Evolutionary conservation across 1,140 invertebrate genomes (phyloP), one percentile per base, ranked within the genome.

Genomic region (Parapsyche elsis): DNA sequence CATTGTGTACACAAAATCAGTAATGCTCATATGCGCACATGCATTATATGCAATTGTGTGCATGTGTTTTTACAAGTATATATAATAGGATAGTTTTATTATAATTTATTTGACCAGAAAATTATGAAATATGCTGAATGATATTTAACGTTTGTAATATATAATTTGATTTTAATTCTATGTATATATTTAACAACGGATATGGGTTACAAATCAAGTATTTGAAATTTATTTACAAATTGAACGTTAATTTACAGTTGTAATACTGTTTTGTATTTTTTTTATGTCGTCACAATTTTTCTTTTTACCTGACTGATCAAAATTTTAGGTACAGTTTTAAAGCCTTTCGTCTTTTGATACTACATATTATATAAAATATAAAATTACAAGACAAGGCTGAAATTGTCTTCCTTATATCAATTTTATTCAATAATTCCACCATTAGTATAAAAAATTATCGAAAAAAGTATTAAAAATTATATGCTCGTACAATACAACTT

Each of bases 21-120:
- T 67, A 67, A 67, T 67, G 21, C 16, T 19, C 21, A 19, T 67
- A 26, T 26, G 12, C 64, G 14, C 64, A 24, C 23, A 26, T 67
- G 19, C 21, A 67, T 30, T 23, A 24, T 53, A 53, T 53, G 16
- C 49, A 16, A 23, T 26, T 67, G 64, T 67, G 64, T 26, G 24
- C 10, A 67, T 67, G 14, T 67, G 23, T 67, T 67, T 67, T 67
- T 67, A 67, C 24, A 67, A 26, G 24, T 67, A 67, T 67, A 53
- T 16, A 26, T 67, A 67, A 24, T 67, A 67, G 64, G 64, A 67
- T 67, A 67, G 64, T 67, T 67, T 67, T 67, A 67, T 67, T 67
- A 23, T 67, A 67, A 67, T 67, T 67, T 67, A 67, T 67, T 67
- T 67, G 64, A 67, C 24, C 64, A 67, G 24, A 67, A 21, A 67